These are phyloP conservation scores for Proctacanthus coquilletti DNA, from an alignment of 1,140 invertebrate species.

Conservation along the genomic window DNA sequence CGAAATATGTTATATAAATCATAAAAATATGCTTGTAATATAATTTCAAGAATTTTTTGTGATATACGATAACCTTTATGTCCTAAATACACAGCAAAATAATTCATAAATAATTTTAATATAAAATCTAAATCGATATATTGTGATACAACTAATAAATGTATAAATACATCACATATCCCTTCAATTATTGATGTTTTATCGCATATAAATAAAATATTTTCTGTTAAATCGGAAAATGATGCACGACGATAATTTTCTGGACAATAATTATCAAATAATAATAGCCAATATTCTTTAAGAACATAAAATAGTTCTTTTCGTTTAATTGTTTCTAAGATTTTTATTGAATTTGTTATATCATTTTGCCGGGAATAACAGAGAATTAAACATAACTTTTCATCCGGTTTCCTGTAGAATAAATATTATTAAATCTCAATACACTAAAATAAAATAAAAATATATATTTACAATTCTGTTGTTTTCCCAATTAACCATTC, in stretches of 20 bases:
- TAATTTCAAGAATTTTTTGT: constrained; percentile 24
- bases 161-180: constrained; percentile 26
- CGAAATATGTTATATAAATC: not conserved
- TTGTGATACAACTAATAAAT: constrained; percentile 23
- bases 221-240: constrained; percentile 26
- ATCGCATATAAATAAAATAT: constrained; percentile 21
- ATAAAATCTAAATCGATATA: constrained; percentile 20
- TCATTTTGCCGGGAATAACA: not conserved
- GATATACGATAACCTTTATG: constrained; percentile 27
- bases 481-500: too few relatives aligned
- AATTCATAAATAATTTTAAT: constrained; percentile 24
- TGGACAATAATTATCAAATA: constrained; percentile 9
- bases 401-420: not conserved
- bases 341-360: not conserved
- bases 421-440: too few relatives aligned
- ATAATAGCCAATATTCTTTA: not conserved
- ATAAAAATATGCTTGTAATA: constrained; percentile 23
- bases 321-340: not conserved
- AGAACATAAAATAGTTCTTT: not conserved
- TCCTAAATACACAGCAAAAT: constrained; percentile 25
- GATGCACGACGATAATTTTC: constrained; percentile 6
- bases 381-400: not conserved
- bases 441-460: too few relatives aligned
- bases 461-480: too few relatives aligned
- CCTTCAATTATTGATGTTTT: constrained; percentile 22